Evolutionary conservation across 1,140 invertebrate species (phyloP).

Genomic region (Philotrypesis tridentata): DNA sequence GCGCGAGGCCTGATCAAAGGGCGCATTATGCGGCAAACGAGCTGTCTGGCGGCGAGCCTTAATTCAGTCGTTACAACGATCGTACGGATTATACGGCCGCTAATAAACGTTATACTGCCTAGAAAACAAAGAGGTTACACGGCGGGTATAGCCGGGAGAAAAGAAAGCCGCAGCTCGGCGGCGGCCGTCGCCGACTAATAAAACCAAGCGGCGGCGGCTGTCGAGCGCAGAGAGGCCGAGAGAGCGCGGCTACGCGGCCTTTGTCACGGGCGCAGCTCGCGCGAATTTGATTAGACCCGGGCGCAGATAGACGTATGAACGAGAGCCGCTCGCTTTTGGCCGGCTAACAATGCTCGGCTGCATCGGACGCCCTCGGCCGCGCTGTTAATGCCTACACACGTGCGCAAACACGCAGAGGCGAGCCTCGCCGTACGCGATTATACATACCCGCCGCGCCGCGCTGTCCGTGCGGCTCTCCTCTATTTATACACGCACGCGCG

Average conservation of each 20-base stretch:
- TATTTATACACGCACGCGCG: constrained; percentile 1
- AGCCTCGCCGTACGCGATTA: neutral
- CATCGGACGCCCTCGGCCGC: neutral
- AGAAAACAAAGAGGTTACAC: neutral
- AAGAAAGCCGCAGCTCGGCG: neutral
- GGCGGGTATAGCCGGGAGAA: neutral
- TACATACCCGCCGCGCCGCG: too few relatives aligned
- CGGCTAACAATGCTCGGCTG: constrained; percentile 23
- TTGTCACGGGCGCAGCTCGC: constrained; percentile 52
- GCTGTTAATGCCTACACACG: constrained; percentile 6
- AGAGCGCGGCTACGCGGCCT: constrained; percentile 37
- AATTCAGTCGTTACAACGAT: too few relatives aligned
- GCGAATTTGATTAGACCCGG: constrained; percentile 59
- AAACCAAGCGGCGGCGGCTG: constrained; percentile 32
- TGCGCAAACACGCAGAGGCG: neutral
- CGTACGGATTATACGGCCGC: too few relatives aligned
- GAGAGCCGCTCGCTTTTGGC: constrained; percentile 13
- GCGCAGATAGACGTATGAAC: constrained; percentile 52
- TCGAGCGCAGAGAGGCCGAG: constrained; percentile 22
- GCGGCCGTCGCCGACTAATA: neutral
- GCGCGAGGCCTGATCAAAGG: neutral
- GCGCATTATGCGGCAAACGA: neutral
- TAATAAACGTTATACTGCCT: too few relatives aligned
- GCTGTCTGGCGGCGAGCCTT: too few relatives aligned
- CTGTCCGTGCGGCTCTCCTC: neutral